Base-by-base conservation (phyloP, 2,888 invertebrate species). In the Phytoseiulus persimilis region DNA sequence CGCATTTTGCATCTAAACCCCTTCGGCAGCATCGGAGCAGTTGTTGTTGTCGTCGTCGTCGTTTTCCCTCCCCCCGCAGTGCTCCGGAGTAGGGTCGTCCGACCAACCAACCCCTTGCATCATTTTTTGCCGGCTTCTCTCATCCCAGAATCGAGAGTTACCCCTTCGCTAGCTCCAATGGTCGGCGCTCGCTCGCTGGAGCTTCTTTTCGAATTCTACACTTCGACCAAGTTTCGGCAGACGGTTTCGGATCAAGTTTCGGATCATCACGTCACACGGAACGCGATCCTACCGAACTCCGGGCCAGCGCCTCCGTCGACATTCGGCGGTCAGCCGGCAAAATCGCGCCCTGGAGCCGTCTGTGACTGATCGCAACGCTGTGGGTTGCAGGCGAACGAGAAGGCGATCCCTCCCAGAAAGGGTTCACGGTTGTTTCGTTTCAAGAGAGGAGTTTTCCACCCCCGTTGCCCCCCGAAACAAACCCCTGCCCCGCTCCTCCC, bases 1-100 rank as follows among this genome's bases (percentile, higher is more conserved):
- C 65, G 65, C 65, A 65, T 65, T 65, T 65, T 65, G 65, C 65
- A 65, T 65, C 65, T 65, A 65, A 65, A 65, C 65, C 65, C 65
- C 65, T 65, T 65, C 65, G 46, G 9, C 6, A 46, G 46, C 46
- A 46, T 46, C 46, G 65, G 14, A 14, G 65, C 18, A 2, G 65
- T 65, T 65, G 65, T 65, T 65, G 65, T 65, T 65, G 65, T 28
- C 14, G 46, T 14, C 14, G 46, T 46, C n/a, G n/a, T n/a, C 65
- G 65, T 65, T 65, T 23, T 18, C 18, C 65, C 65, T 65, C 65
- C 65, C 65, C 65, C 65, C 28, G 65, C 65, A 11, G 9, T 18
- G 65, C 65, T 65, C 65, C 65, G 65, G 11, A 65, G n/a, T n/a
- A n/a, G 46, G 46, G 46, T 46, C 46, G 46, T 46, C 65, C 65